Base-by-base conservation (phyloP, 2,797 vertebrate species). In the Euthynnus affinis region DNA sequence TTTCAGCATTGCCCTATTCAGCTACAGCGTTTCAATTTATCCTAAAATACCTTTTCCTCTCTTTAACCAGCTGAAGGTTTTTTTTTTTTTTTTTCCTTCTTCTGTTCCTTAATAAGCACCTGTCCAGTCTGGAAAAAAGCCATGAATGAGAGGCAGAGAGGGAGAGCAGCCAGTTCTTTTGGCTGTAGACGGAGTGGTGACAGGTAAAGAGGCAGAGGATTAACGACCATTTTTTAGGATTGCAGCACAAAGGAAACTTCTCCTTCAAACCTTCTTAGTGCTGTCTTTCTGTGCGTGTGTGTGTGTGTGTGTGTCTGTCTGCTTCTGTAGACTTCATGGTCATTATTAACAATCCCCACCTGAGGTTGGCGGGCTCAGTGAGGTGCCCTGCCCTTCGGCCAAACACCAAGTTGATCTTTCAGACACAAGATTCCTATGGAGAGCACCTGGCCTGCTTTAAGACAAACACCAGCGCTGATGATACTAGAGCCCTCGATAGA, bases 31-130 rank as follows among this genome's bases (percentile, higher is more conserved):
- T 82, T 81, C 40, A 80, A 79, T 81, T 76, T 64, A 27, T 81
- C 80, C 78, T 40, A 32, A 71, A 86, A 81, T 78, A 80, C 68
- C 40, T 78, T 62, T 84, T 63, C 65, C 68, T 65, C 59, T 63
- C 55, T 60, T 74, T 57, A 75, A 80, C 55, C 53, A 56, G 70
- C 76, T 57, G 22, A 68, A 72, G 55, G 75, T 63, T 63, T 85
- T 78, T 74, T 76, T 82, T 78, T 74, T 60, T n/a, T n/a, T 85
- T 72, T 74, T 82, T 79, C 27, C 27, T 29, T 29, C 75, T 57
- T 87, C 53, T 73, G 51, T 81, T 80, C 82, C 65, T 81, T 91
- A 89, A 89, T 90, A 93, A 90, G 82, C 89, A 92, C 88, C 84
- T 90, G 88, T 91, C 83, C 84, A 64, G 69, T 78, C 63, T 81